These are phyloP conservation scores for Miniopterus natalensis DNA, from an alignment of 2,113 vertebrate genomes.

Conservation along the genomic window DNA sequence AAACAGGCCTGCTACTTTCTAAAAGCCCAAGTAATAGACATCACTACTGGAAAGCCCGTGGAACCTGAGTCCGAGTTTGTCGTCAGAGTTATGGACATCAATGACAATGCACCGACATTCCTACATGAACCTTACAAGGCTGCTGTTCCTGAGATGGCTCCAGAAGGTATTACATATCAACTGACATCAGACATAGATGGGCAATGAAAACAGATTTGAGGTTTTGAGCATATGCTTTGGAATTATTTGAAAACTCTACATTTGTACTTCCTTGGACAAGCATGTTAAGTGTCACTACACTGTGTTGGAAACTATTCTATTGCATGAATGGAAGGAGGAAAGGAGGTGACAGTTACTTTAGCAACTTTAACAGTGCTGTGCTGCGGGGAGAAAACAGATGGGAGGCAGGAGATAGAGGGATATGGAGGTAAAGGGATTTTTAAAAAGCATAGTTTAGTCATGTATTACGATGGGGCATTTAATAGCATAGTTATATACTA, in stretches of 20 bases:
- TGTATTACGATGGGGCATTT: background rate
- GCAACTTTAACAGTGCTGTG: background rate
- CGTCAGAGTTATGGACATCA: conserved; percentile 95
- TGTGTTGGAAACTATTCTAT: background rate
- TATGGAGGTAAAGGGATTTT: background rate
- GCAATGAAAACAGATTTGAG: background rate
- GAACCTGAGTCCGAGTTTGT: conserved; percentile 96
- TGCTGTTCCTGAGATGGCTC: conserved; percentile 96
- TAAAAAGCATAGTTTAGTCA: background rate
- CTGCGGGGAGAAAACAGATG: background rate
- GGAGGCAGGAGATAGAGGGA: background rate
- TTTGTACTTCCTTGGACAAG: background rate
- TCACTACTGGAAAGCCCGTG: conserved; percentile 87
- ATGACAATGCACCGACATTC: conserved; percentile 95
- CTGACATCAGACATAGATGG: conserved; percentile 60
- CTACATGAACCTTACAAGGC: conserved; percentile 94
- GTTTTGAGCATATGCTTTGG: background rate
- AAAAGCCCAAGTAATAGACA: conserved; percentile 92
- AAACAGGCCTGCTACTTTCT: conserved; percentile 92
- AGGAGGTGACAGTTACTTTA: background rate
- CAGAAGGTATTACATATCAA: conserved; percentile 89
- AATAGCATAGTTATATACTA: background rate
- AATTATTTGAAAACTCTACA: background rate
- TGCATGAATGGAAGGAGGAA: background rate
- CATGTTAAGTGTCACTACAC: background rate